A percentile compares a stretch with the other conserved stretches of the same genome.
Evolutionary conservation across 2,113 vertebrate genomes (phyloP).

Genomic region (Cinclus mexicanus): DNA sequence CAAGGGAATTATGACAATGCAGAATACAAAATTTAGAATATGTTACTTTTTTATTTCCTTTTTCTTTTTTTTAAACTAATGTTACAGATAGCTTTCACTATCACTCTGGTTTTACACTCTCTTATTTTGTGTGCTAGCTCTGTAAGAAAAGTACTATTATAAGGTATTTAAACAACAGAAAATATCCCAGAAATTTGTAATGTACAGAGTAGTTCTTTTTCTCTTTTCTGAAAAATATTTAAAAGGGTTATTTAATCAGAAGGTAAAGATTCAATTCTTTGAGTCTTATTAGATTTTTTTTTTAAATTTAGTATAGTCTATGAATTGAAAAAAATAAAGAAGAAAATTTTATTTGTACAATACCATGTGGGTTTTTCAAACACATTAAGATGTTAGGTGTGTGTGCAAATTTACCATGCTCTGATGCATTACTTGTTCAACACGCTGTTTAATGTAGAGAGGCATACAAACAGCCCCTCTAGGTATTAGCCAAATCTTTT

Average conservation of each 20-base stretch:
- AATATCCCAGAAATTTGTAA: background rate
- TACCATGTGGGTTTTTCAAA: background rate
- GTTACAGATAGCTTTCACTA: background rate
- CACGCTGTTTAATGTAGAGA: background rate
- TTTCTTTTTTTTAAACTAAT: background rate
- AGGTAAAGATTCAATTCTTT: background rate
- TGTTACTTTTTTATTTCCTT: background rate
- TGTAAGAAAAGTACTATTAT: background rate
- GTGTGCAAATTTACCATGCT: background rate
- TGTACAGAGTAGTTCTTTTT: background rate
- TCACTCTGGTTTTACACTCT: background rate
- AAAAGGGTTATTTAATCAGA: background rate
- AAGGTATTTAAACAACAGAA: constrained; percentile 11
- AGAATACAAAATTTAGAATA: background rate
- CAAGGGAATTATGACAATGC: background rate
- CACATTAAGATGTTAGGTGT: background rate
- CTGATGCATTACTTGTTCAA: background rate
- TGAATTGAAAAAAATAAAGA: background rate
- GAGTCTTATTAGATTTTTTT: background rate
- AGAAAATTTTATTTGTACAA: background rate
- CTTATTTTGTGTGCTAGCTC: background rate
- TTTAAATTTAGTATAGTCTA: background rate
- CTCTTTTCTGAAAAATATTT: constrained; percentile 6
- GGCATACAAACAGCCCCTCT: background rate
- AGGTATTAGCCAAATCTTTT: background rate